Evolutionary conservation across 2,888 invertebrate species (phyloP), one percentile per base, ranked within the genome.

Genomic region (Cinara cedri): DNA sequence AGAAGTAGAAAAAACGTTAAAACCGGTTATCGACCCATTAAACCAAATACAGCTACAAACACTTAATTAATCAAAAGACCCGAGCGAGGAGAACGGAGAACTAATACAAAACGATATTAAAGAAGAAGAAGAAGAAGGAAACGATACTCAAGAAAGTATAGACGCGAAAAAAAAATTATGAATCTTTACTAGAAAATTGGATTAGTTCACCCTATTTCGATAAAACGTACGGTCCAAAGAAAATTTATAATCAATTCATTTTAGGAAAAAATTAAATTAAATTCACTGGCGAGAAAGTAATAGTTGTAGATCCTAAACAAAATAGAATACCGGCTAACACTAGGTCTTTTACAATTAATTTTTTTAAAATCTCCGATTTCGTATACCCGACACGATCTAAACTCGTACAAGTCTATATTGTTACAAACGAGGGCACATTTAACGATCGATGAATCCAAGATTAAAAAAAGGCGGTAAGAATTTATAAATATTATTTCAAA

Each of bases 21-120:
- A 46, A 21, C 66, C 68, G 1, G 21, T 72, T 14, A 72, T 72
- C 10, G 54, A 55, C 1, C 72, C 57, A 4, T 42, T 60, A 8
- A 24, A 44, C 1, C 21, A 66, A 66, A 66, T 66, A 66, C 19
- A 46, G 11, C 1, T 2, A 26, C 2, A 24, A 21, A 70, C 34
- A n/a, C n/a, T n/a, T n/a, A n/a, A n/a, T n/a, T n/a, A n/a, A n/a
- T n/a, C n/a, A n/a, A n/a, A n/a, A n/a, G n/a, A n/a, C n/a, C n/a
- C n/a, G n/a, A n/a, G n/a, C n/a, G n/a, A n/a, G n/a, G n/a, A n/a
- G n/a, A n/a, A n/a, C n/a, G n/a, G n/a, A n/a, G n/a, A n/a, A n/a
- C n/a, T n/a, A n/a, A n/a, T n/a, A n/a, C n/a, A n/a, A n/a, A n/a
- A n/a, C n/a, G n/a, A n/a, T n/a, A n/a, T n/a, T n/a, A n/a, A n/a